phyloP scores from a whole-genome alignment of 2,113 vertebrate species.

The Cephalopterus ornatus region DNA sequence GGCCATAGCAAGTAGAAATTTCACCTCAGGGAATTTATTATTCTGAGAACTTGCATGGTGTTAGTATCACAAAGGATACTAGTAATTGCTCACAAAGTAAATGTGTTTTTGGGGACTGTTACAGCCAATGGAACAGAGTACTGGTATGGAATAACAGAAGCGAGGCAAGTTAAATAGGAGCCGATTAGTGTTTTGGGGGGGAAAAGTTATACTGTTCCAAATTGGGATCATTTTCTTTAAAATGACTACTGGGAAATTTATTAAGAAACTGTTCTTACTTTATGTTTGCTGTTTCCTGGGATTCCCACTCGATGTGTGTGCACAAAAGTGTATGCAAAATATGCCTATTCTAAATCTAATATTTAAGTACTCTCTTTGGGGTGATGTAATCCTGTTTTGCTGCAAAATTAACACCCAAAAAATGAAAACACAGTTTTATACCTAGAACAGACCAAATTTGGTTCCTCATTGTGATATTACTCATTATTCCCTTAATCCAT shows the following conservation, averaged over 20 bases:
- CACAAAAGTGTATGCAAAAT: neutral
- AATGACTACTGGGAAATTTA: neutral
- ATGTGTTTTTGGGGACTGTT: neutral
- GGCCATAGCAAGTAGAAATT: neutral
- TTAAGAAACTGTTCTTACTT: neutral
- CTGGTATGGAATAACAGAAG: neutral
- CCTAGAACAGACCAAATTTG: neutral
- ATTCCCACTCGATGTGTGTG: neutral
- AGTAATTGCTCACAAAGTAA: neutral
- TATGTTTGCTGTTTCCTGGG: neutral
- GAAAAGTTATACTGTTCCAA: neutral
- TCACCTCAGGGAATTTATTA: neutral
- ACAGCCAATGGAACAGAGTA: neutral
- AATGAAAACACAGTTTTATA: neutral
- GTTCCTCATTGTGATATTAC: neutral
- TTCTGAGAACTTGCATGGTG: neutral
- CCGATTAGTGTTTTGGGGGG: accelerated
- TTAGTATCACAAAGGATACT: neutral
- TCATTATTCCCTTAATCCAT: neutral
- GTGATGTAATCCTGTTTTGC: neutral
- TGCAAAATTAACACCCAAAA: neutral
- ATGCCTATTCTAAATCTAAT: neutral
- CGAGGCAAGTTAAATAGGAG: neutral
- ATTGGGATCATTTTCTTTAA: neutral
- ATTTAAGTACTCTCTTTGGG: neutral